These are phyloP conservation scores for Caradrina clavipalpis DNA, from an alignment of 2,888 invertebrate genomes.

Conservation along the genomic window DNA sequence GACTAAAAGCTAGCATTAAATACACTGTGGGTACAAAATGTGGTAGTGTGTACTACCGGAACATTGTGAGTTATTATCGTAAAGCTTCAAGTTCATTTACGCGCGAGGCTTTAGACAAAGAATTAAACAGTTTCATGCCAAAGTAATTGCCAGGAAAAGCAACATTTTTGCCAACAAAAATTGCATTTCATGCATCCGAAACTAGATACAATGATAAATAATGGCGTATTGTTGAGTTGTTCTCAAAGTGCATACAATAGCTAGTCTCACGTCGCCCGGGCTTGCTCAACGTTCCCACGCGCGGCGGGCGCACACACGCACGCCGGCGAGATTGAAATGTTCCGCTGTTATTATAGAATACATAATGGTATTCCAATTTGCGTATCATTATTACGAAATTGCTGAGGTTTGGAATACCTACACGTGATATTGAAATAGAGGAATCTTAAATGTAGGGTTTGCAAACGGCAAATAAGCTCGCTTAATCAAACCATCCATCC, in stretches of 20 bases:
- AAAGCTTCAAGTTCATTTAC: not conserved
- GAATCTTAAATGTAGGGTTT: slow-evolving; percentile 24
- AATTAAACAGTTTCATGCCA: not conserved
- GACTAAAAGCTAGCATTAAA: no score
- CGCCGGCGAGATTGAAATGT: slow-evolving; percentile 20
- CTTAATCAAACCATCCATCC: not conserved
- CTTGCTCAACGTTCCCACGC: slow-evolving; percentile 53
- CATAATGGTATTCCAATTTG: slow-evolving; percentile 23
- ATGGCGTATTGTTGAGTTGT: slow-evolving; percentile 48
- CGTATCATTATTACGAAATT: slow-evolving; percentile 36
- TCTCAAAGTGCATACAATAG: slow-evolving; percentile 55
- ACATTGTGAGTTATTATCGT: not conserved
- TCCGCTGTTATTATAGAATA: slow-evolving; percentile 24
- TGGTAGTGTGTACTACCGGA: not conserved
- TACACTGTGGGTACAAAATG: no score
- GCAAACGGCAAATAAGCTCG: not conserved
- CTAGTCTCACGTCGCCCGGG: slow-evolving; percentile 30
- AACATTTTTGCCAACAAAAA: slow-evolving; percentile 7
- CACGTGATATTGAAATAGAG: slow-evolving; percentile 24
- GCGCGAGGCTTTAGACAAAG: not conserved
- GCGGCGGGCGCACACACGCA: slow-evolving; percentile 9
- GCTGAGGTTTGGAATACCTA: slow-evolving; percentile 21
- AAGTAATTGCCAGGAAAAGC: slow-evolving; percentile 3
- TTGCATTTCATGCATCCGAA: slow-evolving; percentile 12
- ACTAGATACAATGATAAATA: slow-evolving; percentile 36